These are phyloP conservation scores for Cepaea hortensis DNA, from an alignment of 2,888 invertebrate genomes.

Conservation along the genomic window DNA sequence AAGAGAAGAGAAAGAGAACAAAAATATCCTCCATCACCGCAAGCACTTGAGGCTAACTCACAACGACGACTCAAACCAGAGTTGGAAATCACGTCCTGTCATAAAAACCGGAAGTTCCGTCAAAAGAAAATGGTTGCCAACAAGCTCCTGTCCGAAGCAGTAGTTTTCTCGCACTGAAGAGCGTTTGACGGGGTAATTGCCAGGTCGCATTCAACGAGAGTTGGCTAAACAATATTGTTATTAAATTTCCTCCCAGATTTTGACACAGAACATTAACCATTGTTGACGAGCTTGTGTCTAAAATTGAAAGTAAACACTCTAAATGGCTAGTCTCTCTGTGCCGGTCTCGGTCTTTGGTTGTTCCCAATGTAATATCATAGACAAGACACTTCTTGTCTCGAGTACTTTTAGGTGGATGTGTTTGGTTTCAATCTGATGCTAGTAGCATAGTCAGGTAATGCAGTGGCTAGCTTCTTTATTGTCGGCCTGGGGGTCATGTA, in stretches of 20 bases:
- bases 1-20: neutral
- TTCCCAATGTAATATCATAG: neutral
- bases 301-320: conserved; percentile 38
- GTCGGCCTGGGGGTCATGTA: too few species aligned
- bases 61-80: neutral
- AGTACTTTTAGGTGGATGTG: neutral
- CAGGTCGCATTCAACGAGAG: neutral
- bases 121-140: conserved; percentile 33
- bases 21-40: neutral
- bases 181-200: conserved; percentile 37
- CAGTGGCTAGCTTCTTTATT: neutral
- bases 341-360: neutral
- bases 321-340: neutral
- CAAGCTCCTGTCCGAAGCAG: neutral
- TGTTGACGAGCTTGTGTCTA: conserved; percentile 13
- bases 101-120: conserved; percentile 24
- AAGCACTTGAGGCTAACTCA: neutral
- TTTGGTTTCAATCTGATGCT: neutral
- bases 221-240: conserved; percentile 33
- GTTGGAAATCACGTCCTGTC: conserved; percentile 13
- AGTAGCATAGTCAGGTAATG: neutral
- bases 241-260: conserved; percentile 38
- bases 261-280: neutral
- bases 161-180: conserved; percentile 9
- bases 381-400: neutral